These are phyloP conservation scores for Limonius californicus DNA, from an alignment of 1,140 invertebrate genomes.

Conservation along the genomic window DNA sequence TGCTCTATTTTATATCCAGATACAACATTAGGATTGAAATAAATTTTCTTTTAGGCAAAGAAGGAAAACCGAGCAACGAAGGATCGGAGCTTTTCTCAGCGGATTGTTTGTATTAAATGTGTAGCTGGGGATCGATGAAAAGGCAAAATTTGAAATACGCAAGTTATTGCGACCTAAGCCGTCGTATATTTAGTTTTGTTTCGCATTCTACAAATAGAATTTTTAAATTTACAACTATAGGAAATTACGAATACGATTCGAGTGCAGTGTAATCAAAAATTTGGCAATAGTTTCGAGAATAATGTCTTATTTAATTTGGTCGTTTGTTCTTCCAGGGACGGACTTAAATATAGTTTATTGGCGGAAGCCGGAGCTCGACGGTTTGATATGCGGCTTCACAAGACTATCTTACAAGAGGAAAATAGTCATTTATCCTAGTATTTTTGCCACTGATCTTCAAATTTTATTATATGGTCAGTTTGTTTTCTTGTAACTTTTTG, in stretches of 20 bases:
- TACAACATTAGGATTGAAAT: slow-evolving; percentile 24
- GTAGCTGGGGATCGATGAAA: slow-evolving; percentile 2
- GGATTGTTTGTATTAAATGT: slow-evolving; percentile 11
- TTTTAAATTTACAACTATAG: neutral
- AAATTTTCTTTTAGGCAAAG: slow-evolving; percentile 8
- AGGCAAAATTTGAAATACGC: slow-evolving; percentile 4
- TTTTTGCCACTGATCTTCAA: too few relatives aligned
- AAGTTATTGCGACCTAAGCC: neutral
- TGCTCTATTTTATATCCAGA: slow-evolving; percentile 34
- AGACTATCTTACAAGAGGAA: too few relatives aligned
- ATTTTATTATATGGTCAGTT: too few relatives aligned
- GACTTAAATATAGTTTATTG: too few relatives aligned
- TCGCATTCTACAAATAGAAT: neutral
- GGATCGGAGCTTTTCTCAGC: slow-evolving; percentile 5
- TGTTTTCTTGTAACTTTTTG: too few relatives aligned
- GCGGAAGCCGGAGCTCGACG: too few relatives aligned
- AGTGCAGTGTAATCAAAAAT: neutral
- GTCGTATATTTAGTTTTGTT: neutral
- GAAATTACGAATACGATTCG: neutral
- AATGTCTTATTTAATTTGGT: slow-evolving; percentile 9
- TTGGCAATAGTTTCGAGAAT: neutral
- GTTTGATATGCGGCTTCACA: too few relatives aligned
- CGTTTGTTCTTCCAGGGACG: too few relatives aligned
- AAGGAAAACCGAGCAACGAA: slow-evolving; percentile 4
- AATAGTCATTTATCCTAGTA: too few relatives aligned